A percentile compares a stretch with the other conserved stretches of the same genome.
phyloP scores from a whole-genome alignment of 2,888 invertebrate species.

The Eledona agricola region DNA sequence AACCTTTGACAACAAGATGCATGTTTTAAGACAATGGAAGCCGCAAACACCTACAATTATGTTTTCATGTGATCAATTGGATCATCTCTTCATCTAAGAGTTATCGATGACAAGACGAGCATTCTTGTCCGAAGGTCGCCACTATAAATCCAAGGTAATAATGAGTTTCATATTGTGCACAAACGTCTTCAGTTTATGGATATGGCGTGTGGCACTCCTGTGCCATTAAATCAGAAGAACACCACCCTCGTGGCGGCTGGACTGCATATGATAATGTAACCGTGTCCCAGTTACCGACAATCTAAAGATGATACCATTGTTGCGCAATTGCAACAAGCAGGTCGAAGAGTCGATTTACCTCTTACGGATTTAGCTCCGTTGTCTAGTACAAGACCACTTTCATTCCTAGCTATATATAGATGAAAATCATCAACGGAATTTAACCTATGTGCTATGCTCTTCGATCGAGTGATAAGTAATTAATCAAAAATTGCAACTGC shows the following conservation, averaged over 20 bases:
- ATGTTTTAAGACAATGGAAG: conserved; percentile 6
- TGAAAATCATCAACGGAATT: conserved; percentile 13
- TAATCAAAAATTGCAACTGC: too few species aligned
- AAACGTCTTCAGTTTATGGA: conserved; percentile 5
- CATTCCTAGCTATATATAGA: conserved; percentile 32
- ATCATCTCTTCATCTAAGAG: conserved; percentile 17
- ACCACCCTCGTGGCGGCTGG: conserved; percentile 5
- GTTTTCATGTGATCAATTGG: too few species aligned
- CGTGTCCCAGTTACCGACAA: conserved; percentile 36
- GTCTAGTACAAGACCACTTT: conserved; percentile 34
- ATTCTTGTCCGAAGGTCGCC: conserved; percentile 9
- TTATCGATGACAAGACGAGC: background rate
- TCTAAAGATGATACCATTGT: conserved; percentile 29
- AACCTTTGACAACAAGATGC: conserved; percentile 31
- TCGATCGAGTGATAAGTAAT: too few species aligned
- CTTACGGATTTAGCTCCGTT: conserved; percentile 26
- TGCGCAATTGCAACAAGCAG: conserved; percentile 29
- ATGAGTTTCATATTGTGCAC: conserved; percentile 5
- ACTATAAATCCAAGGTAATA: conserved; percentile 12
- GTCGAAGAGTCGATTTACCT: conserved; percentile 25
- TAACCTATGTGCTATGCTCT: too few species aligned
- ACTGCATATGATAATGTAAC: conserved; percentile 22
- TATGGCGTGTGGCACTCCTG: background rate
- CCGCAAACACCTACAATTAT: background rate
- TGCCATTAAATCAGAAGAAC: conserved; percentile 8